Conservation (phyloP, 2,113 vertebrate species). For the Rallus limicola region DNA sequence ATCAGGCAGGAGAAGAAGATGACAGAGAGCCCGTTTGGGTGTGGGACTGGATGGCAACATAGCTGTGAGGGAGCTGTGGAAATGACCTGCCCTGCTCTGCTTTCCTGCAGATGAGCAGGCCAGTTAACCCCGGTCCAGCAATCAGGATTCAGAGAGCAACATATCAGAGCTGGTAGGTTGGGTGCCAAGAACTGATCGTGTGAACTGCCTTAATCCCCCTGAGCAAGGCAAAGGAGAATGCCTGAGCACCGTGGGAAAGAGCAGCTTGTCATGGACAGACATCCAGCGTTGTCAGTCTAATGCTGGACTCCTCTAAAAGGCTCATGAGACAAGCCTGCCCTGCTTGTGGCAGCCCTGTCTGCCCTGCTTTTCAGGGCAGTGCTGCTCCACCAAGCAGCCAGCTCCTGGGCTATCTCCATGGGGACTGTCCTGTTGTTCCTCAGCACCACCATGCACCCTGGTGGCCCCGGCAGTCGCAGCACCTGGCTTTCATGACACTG, state of each 20-base stretch:
- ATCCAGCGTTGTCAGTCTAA: fast-evolving
- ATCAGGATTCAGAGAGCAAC: background rate
- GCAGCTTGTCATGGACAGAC: fast-evolving
- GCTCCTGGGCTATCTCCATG: background rate
- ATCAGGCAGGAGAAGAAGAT: background rate
- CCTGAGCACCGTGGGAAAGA: background rate
- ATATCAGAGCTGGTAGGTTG: background rate
- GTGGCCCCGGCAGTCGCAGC: background rate
- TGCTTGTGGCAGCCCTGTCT: background rate
- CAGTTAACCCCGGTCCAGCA: background rate
- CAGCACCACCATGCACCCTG: fast-evolving
- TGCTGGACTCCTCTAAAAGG: background rate
- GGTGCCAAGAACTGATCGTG: background rate
- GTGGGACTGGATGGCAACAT: background rate
- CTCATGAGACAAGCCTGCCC: background rate
- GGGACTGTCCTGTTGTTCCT: background rate
- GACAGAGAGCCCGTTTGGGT: background rate
- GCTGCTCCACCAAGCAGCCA: background rate
- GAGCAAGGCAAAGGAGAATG: background rate
- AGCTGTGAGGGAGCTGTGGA: background rate
- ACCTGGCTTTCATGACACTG: background rate
- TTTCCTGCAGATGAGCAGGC: background rate
- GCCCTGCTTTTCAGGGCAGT: background rate
- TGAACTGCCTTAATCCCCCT: background rate
- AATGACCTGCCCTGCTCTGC: background rate